Base-by-base conservation (phyloP, 2,888 invertebrate species). In the Agrochola lychnidis region DNA sequence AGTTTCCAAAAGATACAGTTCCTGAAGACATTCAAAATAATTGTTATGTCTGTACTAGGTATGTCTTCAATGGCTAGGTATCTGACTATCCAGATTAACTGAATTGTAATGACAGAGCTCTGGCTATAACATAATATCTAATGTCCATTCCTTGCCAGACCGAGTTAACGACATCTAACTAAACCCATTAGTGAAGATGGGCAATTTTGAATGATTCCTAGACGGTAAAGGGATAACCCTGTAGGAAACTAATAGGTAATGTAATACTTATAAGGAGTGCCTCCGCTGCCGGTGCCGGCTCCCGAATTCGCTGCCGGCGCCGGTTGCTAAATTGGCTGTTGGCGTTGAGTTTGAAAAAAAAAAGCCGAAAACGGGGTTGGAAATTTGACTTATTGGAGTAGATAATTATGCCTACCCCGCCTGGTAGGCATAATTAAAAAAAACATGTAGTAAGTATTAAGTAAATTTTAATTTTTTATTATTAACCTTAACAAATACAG, bases 131-230 rank as follows among this genome's bases (percentile, higher is more conserved):
- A 66, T 25, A 25, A 48, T 40, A 48, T 76, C 76, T 57, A 25
- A 16, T n/a, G 10, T 59, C 12, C 4, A 76, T 48, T 40, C n/a
- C n/a, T n/a, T 22, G 36, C 40, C 36, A 57, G 36, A 48, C 1
- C n/a, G 19, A 75, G 56, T 74, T 45, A 45, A 73, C 42, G 75
- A 22, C 45, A 74, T 73, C 48, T 48, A 25, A 25, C 36, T 48
- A 57, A 57, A 56, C 25, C 45, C 62, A 63, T 63, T 77, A 40
- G 19, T 45, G 36, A 53, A 56, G 69, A 68, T 56, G 69, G 53
- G 19, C 56, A 53, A 68, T 40, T 56, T 56, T 16, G 4, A 62
- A 78, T 48, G 40, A 40, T n/a, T 16, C 25, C 36, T 5, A 45
- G 40, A 48, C n/a, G 36, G 25, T 12, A 19, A 62, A 14, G n/a